Percentiles rank a stretch among this genome's conserved stretches.
Evolutionary conservation across 2,888 invertebrate species (phyloP).

Genomic region (Drosophila cognata): DNA sequence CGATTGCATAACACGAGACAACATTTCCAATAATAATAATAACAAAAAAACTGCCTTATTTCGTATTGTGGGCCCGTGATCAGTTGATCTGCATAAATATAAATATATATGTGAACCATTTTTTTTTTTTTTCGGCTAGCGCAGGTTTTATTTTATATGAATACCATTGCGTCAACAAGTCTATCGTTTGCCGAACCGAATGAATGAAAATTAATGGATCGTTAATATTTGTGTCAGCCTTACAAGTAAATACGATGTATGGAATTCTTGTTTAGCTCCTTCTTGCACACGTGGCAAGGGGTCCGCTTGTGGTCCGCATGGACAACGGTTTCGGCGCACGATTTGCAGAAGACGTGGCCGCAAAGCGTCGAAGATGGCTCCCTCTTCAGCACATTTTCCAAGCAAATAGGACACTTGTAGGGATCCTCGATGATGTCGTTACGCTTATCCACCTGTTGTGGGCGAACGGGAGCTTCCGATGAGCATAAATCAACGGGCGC

Average conservation of each 20-base stretch:
- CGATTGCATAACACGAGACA: conserved; percentile 25
- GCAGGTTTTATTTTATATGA: too few species aligned
- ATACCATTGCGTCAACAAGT: too few species aligned
- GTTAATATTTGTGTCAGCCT: neutral
- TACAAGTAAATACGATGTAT: conserved; percentile 70
- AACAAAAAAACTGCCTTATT: conserved; percentile 48
- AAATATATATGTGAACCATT: conserved; percentile 10
- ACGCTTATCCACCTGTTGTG: neutral
- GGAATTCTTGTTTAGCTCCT: conserved; percentile 44
- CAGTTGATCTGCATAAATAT: conserved; percentile 19
- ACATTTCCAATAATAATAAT: conserved; percentile 19
- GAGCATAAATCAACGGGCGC: conserved; percentile 35
- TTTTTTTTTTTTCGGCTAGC: too few species aligned
- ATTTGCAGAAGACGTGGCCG: conserved; percentile 75
- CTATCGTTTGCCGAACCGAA: neutral
- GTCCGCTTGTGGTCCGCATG: conserved; percentile 55
- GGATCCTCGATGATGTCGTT: neutral
- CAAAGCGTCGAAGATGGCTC: conserved; percentile 74
- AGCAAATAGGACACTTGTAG: conserved; percentile 76
- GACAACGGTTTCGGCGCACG: conserved; percentile 63
- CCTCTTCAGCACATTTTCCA: conserved; percentile 58
- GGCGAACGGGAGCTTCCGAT: neutral
- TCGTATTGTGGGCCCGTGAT: conserved; percentile 18
- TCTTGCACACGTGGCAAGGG: conserved; percentile 80
- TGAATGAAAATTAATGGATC: neutral